Percentiles rank a stretch among this genome's conserved stretches.
Conservation (phyloP, 1,140 invertebrate genomes). For the Zaprionus gabonicus region DNA sequence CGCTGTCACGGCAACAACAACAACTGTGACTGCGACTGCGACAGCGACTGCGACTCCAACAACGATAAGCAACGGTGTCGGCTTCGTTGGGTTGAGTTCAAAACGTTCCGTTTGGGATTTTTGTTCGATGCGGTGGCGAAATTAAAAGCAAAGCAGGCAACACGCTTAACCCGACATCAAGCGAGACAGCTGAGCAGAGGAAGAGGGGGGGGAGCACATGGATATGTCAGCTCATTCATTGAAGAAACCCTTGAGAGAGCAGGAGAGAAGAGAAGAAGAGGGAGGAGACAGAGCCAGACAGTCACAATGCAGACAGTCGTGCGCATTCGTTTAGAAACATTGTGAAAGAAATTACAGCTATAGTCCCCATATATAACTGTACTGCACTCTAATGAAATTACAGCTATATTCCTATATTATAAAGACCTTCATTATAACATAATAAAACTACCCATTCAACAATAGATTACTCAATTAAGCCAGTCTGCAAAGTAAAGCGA, state of each 20-base stretch:
- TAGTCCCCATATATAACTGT: neutral
- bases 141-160: constrained; percentile 60
- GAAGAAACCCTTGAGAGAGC: constrained; percentile 37
- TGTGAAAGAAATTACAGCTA: neutral
- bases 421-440: neutral
- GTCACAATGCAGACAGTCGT: constrained; percentile 33
- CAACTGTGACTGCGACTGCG: neutral
- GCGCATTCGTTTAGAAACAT: constrained; percentile 37
- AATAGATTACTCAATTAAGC: constrained; percentile 7
- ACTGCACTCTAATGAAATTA: neutral
- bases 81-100: constrained; percentile 53
- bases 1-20: constrained; percentile 39
- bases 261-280: neutral
- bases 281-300: constrained; percentile 16
- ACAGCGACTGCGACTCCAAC: constrained; percentile 2
- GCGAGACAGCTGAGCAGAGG: constrained; percentile 8
- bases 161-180: constrained; percentile 52
- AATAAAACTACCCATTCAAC: constrained; percentile 1
- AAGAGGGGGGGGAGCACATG: constrained; percentile 7
- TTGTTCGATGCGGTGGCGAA: constrained; percentile 70
- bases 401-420: neutral
- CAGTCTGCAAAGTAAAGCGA: neutral
- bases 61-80: constrained; percentile 31
- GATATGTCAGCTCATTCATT: constrained; percentile 44
- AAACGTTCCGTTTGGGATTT: constrained; percentile 60